These are phyloP conservation scores for Pardosa pseudoannulata DNA, from an alignment of 2,888 invertebrate genomes.

Conservation along the genomic window DNA sequence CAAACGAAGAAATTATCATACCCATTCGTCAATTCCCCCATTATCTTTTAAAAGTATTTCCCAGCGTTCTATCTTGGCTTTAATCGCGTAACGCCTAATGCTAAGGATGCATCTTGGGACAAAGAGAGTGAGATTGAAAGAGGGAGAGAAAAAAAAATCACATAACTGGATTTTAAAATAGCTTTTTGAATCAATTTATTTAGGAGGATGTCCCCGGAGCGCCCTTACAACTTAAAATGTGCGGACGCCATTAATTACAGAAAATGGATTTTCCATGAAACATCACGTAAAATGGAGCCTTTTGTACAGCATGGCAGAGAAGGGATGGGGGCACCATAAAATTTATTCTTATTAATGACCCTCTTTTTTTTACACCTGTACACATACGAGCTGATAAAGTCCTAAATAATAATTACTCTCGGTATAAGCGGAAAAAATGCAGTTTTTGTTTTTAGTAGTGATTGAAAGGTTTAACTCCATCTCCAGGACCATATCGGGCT, in stretches of 20 bases:
- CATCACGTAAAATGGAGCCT: conserved; percentile 33
- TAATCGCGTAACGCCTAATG: conserved; percentile 11
- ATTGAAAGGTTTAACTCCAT: neutral
- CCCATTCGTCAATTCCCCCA: neutral
- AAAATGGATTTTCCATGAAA: conserved; percentile 55
- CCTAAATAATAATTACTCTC: conserved; percentile 51
- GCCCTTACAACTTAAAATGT: conserved; percentile 16
- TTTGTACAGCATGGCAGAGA: conserved; percentile 34
- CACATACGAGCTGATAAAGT: conserved; percentile 25
- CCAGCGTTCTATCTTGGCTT: neutral
- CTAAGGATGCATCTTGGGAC: neutral
- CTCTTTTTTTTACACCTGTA: conserved; percentile 26
- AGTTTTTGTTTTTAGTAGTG: neutral
- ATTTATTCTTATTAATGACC: conserved; percentile 62
- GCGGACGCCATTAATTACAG: conserved; percentile 52
- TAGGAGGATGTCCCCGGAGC: conserved; percentile 22
- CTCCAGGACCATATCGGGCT: neutral
- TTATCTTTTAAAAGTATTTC: conserved; percentile 18
- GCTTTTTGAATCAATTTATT: conserved; percentile 54
- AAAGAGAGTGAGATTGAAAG: neutral
- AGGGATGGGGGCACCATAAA: conserved; percentile 29
- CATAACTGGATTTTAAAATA: conserved; percentile 47
- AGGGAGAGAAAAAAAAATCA: conserved; percentile 1
- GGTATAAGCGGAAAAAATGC: conserved; percentile 18
- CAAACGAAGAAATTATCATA: conserved; percentile 23